Evolutionary conservation across 2,113 vertebrate genomes (phyloP), one percentile per base, ranked within the genome.

Genomic region (Climacteris rufus): DNA sequence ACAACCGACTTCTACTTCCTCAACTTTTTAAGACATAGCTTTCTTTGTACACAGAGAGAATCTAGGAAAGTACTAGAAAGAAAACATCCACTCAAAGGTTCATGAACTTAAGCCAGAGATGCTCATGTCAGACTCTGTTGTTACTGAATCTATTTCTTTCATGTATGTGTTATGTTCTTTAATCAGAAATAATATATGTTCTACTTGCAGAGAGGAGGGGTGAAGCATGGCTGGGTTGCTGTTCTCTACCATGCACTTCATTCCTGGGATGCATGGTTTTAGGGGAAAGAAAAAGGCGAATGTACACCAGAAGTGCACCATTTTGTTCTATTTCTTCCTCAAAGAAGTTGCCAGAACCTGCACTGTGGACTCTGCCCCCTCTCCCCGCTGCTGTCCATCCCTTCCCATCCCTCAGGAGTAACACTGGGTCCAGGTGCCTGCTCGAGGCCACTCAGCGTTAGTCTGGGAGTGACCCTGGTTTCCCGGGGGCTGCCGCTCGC

Each of bases 181-280:
- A 21, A 77, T 69, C 7, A 74, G 57, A 78, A 90, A 50, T 11
- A 57, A 76, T 39, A 7, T 11, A 61, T 15, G 8, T 52, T 10
- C 45, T 30, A 35, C 8, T 35, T 44, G 20, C 37, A 35, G 45
- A 61, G 45, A 71, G 37, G 15, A 30, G 20, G 37, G 10, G 3
- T 15, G 20, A 13, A 83, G 13, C 12, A 71, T 42, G 16, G 15
- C 12, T 42, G 15, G 25, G 11, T 4, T 23, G 8, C 14, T 27
- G 7, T 23, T 52, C 15, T 37, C 12, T 42, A 60, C 20, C 7
- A 52, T 0, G 0, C 20, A 15, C 25, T 52, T 60, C 10, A 19
- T 24, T 44, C 15, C 31, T 52, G 25, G 20, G 10, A 20, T 35
- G 15, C 17, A 25, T 24, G 4, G 21, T 45, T 25, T 80, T 27